Percentiles rank a stretch among this genome's conserved stretches.
These are phyloP conservation scores for Rhyacophila brunnea DNA, from an alignment of 1,140 invertebrate genomes.

Conservation along the genomic window DNA sequence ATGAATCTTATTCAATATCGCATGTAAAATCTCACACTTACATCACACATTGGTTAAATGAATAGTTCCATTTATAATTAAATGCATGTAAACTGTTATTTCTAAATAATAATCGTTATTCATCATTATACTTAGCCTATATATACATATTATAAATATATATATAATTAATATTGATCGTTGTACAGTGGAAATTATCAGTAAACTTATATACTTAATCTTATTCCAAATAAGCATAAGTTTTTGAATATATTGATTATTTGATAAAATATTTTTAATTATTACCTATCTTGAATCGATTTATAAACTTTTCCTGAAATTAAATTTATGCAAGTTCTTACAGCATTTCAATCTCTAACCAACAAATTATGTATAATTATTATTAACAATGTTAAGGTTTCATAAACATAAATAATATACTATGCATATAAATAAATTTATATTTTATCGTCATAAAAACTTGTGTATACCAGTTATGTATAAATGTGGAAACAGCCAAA, in stretches of 20 bases:
- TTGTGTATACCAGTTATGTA: slow-evolving; percentile 29
- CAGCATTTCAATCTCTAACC: slow-evolving; percentile 23
- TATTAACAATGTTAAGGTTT: slow-evolving; percentile 19
- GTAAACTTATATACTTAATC: slow-evolving; percentile 25
- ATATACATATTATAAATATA: slow-evolving; percentile 15
- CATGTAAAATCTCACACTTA: neutral
- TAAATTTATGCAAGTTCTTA: slow-evolving; percentile 25
- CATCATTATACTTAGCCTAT: neutral
- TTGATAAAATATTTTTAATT: slow-evolving; percentile 32
- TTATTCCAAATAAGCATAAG: slow-evolving; percentile 30
- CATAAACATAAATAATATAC: slow-evolving; percentile 18
- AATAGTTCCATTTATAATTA: neutral
- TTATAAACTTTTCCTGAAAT: slow-evolving; percentile 32
- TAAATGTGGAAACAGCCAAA: slow-evolving; percentile 9
- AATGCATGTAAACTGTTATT: slow-evolving; percentile 17
- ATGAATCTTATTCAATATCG: neutral
- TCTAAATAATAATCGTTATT: slow-evolving; percentile 15
- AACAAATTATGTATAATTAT: slow-evolving; percentile 29
- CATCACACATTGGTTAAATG: neutral
- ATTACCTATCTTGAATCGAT: slow-evolving; percentile 25
- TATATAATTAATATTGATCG: slow-evolving; percentile 24
- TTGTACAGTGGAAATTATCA: slow-evolving; percentile 30
- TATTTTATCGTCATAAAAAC: slow-evolving; percentile 10
- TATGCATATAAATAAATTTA: slow-evolving; percentile 1
- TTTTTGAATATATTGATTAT: slow-evolving; percentile 31